Conservation (phyloP, 2,113 vertebrate genomes). For the Eublepharis macularius region DNA sequence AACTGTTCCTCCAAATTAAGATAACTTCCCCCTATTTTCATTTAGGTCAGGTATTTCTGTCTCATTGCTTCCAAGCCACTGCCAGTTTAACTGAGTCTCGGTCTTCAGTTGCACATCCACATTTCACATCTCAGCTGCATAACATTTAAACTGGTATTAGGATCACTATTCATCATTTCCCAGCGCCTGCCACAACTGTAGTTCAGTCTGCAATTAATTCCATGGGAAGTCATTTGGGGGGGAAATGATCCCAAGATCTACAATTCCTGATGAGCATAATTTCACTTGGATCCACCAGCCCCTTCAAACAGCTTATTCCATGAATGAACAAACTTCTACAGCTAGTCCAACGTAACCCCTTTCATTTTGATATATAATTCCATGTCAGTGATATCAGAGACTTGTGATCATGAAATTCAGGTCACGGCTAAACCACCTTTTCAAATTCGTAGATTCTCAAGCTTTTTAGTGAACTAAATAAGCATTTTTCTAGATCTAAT, state of each 20-base stretch:
- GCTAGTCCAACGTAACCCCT: neutral
- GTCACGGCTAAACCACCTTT: neutral
- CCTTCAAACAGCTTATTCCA: neutral
- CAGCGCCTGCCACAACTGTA: neutral
- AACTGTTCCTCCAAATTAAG: neutral
- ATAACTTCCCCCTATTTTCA: neutral
- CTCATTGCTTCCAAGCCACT: neutral
- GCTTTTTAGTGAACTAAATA: neutral
- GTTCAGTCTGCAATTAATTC: neutral
- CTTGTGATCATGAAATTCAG: neutral
- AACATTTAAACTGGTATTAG: neutral
- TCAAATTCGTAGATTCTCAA: neutral
- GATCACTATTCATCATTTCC: neutral
- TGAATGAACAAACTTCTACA: neutral
- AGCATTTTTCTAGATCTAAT: neutral
- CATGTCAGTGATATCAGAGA: neutral
- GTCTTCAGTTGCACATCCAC: neutral
- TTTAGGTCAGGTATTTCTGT: neutral
- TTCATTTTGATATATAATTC: neutral
- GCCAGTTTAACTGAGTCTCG: neutral
- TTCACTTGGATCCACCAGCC: too few species aligned
- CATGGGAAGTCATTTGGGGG: neutral
- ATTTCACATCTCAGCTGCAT: neutral
- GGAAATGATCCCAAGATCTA: conserved; percentile 10
- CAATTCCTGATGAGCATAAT: neutral